These are phyloP conservation scores for Eupithecia vulgata DNA, from an alignment of 2,888 invertebrate species.

Conservation along the genomic window DNA sequence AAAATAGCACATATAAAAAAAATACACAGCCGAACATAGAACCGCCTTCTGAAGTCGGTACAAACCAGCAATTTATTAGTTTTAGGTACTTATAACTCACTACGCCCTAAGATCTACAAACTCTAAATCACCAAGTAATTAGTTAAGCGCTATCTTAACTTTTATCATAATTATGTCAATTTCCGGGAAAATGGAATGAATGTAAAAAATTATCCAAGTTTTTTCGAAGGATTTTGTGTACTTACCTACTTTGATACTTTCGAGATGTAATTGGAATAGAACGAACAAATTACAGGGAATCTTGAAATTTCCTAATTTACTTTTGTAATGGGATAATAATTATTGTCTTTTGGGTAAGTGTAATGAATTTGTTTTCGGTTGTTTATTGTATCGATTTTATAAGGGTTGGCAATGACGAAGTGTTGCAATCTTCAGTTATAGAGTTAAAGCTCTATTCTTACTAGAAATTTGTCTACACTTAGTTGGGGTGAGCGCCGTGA, in stretches of 20 bases:
- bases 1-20: no score
- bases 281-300: constrained; percentile 62
- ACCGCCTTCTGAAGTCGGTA: no score
- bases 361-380: constrained; percentile 52
- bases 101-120: constrained; percentile 11
- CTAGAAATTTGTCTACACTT: no score
- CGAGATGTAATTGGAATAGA: constrained; percentile 62
- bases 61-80: not conserved
- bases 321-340: constrained; percentile 67
- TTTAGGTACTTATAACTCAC: constrained; percentile 6
- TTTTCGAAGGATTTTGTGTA: constrained; percentile 54
- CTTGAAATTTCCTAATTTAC: constrained; percentile 65
- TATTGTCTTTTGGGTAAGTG: constrained; percentile 59
- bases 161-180: constrained; percentile 55
- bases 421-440: not conserved
- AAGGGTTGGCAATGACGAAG: not conserved
- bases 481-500: no score
- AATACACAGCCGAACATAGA: no score
- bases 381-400: constrained; percentile 36
- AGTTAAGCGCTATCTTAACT: constrained; percentile 55
- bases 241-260: constrained; percentile 52
- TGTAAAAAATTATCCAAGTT: constrained; percentile 55
- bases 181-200: constrained; percentile 50
- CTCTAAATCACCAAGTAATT: constrained; percentile 53
- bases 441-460: not conserved